Evolutionary conservation across 37 sponge, comb jelly and placozoan genomes (phyloP), one percentile per base, ranked within the genome.

Genomic region (Diacarnus erythraeanus): DNA sequence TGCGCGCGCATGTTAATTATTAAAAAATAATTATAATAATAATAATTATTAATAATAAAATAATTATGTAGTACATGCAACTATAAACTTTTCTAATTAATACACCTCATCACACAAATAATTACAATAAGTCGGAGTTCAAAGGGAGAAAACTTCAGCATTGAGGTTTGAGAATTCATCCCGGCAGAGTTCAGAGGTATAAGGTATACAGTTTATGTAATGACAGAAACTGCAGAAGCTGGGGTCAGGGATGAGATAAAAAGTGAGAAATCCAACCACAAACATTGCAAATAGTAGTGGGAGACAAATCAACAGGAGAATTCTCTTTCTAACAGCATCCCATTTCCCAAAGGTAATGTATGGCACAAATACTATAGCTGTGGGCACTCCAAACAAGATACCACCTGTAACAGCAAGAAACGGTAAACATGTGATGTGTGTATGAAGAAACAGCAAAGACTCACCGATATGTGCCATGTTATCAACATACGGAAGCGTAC

Each of bases 331-430:
- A 26, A 57, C 60, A 2, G 86, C 78, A 68, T 93, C 95, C 69
- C 72, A 84, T 51, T 88, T 97, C 26, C 95, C 93, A 72, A 97
- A 97, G 23, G 98, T 97, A 67, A 97, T 92, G 84, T 92, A 97
- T 22, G 98, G 98, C 0, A 97, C 91, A 80, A 97, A 97, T 25
- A 97, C 74, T n/a, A 92, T 58, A 35, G 94, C 98, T 25, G 93
- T 51, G 3, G 89, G 67, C 23, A 97, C 64, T 4, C 98, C 98
- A 88, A 92, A 94, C 59, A 94, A 23, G 39, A 97, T 72, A 1
- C 98, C 98, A 56, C 97, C 95, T 73, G 84, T 8, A 1, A 54
- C 12, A 31, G 23, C 2, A 47, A 35, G n/a, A 42, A 27, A 2
- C 4, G 20, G 72, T 41, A 39, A 23, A 26, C 20, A 26, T 18